These are phyloP conservation scores for Tapirus terrestris DNA, from an alignment of 2,113 vertebrate species.

Conservation along the genomic window DNA sequence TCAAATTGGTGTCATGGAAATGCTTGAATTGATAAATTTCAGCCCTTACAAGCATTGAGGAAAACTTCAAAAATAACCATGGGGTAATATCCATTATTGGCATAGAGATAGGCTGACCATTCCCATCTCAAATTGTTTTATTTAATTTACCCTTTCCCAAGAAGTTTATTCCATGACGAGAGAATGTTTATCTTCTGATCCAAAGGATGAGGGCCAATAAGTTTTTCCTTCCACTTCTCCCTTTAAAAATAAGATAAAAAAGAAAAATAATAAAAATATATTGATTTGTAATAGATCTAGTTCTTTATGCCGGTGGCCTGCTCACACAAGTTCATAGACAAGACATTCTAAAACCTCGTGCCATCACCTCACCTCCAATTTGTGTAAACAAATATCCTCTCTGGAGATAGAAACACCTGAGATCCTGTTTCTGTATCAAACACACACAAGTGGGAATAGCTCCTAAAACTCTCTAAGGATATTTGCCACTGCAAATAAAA, in stretches of 20 bases:
- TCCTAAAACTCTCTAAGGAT: background rate
- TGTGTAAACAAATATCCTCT: background rate
- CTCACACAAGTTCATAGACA: background rate
- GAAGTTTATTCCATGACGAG: background rate
- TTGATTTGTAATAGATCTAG: background rate
- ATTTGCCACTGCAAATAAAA: background rate
- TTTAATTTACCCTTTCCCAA: constrained; percentile 38
- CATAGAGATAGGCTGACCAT: background rate
- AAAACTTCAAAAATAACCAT: constrained; percentile 21
- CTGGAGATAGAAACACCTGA: background rate
- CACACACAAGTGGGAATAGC: background rate
- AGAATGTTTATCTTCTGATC: constrained; percentile 18
- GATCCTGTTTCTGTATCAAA: background rate
- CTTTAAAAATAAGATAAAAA: constrained; percentile 54
- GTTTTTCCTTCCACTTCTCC: background rate
- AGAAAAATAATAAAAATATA: background rate
- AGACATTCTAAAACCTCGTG: constrained; percentile 17
- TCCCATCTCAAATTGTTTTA: background rate
- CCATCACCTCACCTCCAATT: background rate
- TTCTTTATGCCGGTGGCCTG: background rate
- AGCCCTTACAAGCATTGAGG: background rate
- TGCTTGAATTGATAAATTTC: constrained; percentile 44
- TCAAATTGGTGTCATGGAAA: constrained; percentile 40
- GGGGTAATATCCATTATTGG: constrained; percentile 16
- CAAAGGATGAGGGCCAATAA: background rate